These are phyloP conservation scores for Vulpes vulpes DNA, from an alignment of 2,113 vertebrate species.

Conservation along the genomic window DNA sequence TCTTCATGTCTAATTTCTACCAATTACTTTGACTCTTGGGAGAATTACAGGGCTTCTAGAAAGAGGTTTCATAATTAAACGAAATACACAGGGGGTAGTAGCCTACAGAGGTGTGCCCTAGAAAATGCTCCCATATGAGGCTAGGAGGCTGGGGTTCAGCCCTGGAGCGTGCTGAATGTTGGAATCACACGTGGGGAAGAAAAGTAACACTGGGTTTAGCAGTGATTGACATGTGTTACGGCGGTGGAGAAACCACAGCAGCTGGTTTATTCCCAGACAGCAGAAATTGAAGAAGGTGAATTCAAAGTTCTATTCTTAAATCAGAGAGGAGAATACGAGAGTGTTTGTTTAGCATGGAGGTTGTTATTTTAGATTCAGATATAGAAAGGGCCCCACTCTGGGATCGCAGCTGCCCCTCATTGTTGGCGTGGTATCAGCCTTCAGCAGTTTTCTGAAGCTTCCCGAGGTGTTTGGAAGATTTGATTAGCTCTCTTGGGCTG, in stretches of 20 bases:
- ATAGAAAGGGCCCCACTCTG: background rate
- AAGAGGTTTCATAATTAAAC: constrained; percentile 76
- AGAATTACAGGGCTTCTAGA: constrained; percentile 61
- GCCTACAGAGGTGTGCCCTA: constrained; percentile 66
- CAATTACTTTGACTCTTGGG: constrained; percentile 76
- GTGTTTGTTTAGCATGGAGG: background rate
- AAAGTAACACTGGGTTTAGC: constrained; percentile 38
- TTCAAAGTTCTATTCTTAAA: background rate
- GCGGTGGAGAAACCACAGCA: background rate
- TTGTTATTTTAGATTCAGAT: background rate
- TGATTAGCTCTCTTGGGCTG: constrained; percentile 45
- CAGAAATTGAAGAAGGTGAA: background rate
- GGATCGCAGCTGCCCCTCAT: background rate
- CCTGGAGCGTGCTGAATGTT: constrained; percentile 48
- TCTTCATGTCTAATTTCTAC: constrained; percentile 73
- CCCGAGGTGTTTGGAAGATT: fast-evolving
- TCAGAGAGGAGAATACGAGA: background rate
- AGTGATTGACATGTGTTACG: constrained; percentile 53
- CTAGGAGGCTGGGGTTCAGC: constrained; percentile 22
- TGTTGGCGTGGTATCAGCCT: background rate
- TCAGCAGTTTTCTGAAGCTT: background rate
- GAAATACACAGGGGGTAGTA: constrained; percentile 27
- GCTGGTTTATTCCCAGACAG: background rate
- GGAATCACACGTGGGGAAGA: constrained; percentile 59
- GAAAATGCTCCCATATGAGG: constrained; percentile 52